Evolutionary conservation across 2,797 vertebrate genomes (phyloP), one percentile per base, ranked within the genome.

Genomic region (Muraenolepis orangiensis): DNA sequence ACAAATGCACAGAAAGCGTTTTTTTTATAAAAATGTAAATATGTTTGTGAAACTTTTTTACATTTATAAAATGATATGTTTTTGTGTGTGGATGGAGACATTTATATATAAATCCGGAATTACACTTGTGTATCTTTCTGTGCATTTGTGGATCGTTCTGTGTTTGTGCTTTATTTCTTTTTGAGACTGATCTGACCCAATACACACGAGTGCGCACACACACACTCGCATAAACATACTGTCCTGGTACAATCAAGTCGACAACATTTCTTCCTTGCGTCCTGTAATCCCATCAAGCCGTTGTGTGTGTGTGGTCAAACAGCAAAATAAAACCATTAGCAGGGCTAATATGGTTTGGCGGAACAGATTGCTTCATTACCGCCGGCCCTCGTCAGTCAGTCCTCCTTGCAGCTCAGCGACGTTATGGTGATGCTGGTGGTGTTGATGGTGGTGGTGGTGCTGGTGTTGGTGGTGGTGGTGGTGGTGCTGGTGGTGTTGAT

Each of bases 311-410:
- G 23, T 26, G 23, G 57, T 64, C 57, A 23, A 23, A 57, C 36
- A 57, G 26, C 72, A 81, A 76, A 69, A 0, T 23, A 64, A 64
- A 3, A 34, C 3, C 57, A 1, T 64, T 64, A 64, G 73, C 68
- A 73, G 78, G 74, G 77, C 74, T 77, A 81, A 80, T 75, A 82
- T 84, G 82, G 73, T 76, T 81, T 34, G 73, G 79, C 26, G 80
- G 80, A 88, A 67, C 86, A 88, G 81, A 87, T 84, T 85, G 84
- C 86, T 84, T 84, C 83, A 75, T 85, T 89, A 84, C 82, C 84
- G 78, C 80, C 74, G 77, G 82, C 81, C n/a, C 57, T 26, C 85
- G 83, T n/a, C 81, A 86, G 83, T 81, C 83, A 79, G 83, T 78
- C 76, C 80, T 89, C 84, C 57, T 64, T 4, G 84, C 86, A 86